Evolutionary conservation across 2,888 invertebrate species (phyloP).

Genomic region (Laothoe populi): DNA sequence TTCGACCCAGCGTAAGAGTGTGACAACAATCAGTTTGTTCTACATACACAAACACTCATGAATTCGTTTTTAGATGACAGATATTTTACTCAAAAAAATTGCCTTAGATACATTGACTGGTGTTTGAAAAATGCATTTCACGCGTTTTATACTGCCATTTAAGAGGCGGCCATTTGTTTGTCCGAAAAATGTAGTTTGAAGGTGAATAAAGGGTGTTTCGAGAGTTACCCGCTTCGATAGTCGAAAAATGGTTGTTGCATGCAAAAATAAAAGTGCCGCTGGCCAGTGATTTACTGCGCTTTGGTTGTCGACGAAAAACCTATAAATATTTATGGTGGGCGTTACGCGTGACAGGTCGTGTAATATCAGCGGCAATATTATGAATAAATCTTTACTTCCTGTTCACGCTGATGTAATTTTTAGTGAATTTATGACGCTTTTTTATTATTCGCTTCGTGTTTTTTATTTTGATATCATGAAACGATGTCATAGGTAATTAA

Average conservation of each 20-base stretch:
- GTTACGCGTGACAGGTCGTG: slow-evolving; percentile 43
- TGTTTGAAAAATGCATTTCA: slow-evolving; percentile 14
- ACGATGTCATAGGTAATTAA: not conserved
- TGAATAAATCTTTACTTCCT: not conserved
- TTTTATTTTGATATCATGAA: not conserved
- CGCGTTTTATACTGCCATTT: slow-evolving; percentile 21
- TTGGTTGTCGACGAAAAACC: slow-evolving; percentile 57
- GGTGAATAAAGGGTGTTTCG: slow-evolving; percentile 9
- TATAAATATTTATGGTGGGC: slow-evolving; percentile 49
- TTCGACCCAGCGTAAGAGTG: too few species aligned
- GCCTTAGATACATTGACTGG: not conserved
- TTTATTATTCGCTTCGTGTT: not conserved
- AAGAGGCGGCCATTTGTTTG: slow-evolving; percentile 29
- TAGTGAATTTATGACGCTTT: slow-evolving; percentile 11
- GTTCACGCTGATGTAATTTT: not conserved
- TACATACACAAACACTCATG: too few species aligned
- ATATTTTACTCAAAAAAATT: not conserved
- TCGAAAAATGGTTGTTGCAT: slow-evolving; percentile 33
- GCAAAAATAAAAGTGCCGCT: slow-evolving; percentile 26
- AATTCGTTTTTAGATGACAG: too few species aligned
- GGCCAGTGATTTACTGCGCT: slow-evolving; percentile 53
- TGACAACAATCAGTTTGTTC: too few species aligned
- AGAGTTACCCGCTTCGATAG: slow-evolving; percentile 28
- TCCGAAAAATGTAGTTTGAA: slow-evolving; percentile 24
- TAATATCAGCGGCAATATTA: slow-evolving; percentile 37